Conservation (phyloP, 2,797 vertebrate genomes). For the Malacoraja senta region DNA sequence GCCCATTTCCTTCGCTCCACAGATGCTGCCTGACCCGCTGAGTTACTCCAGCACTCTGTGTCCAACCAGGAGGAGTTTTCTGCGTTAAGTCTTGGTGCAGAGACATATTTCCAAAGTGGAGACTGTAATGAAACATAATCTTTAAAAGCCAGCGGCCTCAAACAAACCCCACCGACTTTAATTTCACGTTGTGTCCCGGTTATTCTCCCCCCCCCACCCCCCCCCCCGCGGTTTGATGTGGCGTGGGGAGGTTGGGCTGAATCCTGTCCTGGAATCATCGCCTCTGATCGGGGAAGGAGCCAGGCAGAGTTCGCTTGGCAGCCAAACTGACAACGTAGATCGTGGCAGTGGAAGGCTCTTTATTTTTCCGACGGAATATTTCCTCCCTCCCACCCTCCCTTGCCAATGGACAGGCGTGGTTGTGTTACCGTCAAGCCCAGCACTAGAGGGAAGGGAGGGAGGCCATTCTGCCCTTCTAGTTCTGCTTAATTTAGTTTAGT, state of each 20-base stretch:
- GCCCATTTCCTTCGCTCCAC: too few species aligned
- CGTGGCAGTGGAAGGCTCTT: not conserved
- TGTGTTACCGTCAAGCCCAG: not conserved
- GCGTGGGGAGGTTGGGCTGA: not conserved
- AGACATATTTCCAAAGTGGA: not conserved
- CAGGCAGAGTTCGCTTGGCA: not conserved
- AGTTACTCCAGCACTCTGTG: too few species aligned
- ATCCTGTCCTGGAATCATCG: not conserved
- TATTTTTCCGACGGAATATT: not conserved
- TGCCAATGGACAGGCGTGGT: not conserved
- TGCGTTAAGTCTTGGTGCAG: not conserved
- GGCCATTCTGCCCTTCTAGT: too few species aligned
- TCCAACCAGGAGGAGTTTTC: not conserved
- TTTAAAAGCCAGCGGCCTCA: not conserved
- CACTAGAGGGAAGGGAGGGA: too few species aligned
- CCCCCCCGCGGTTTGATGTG: not conserved
- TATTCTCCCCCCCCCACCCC: not conserved
- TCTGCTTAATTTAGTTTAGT: too few species aligned
- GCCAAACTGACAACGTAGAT: conserved; percentile 29
- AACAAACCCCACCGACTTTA: not conserved
- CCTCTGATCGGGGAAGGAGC: not conserved
- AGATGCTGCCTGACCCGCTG: too few species aligned
- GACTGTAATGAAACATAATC: not conserved
- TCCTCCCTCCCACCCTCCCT: not conserved
- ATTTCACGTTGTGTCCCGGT: not conserved